Percentiles rank a stretch among this genome's conserved stretches.
Conservation (phyloP, 1,140 invertebrate species). For the Cyphomyrmex costatus region DNA sequence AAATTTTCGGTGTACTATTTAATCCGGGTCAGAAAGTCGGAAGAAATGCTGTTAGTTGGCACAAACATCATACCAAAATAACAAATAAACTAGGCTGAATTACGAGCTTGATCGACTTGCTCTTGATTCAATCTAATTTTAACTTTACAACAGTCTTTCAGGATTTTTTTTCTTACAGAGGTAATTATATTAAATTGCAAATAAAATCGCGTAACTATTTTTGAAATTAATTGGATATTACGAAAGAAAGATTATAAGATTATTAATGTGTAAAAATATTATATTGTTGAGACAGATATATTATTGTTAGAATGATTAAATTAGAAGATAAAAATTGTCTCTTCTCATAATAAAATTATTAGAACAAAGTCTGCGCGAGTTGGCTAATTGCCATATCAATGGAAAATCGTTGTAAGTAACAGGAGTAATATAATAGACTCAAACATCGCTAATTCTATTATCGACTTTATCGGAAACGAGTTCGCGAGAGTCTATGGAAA, state of each 20-base stretch:
- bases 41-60: constrained; percentile 9
- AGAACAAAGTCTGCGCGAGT: background rate
- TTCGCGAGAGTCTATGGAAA: constrained; percentile 43
- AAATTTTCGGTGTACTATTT: background rate
- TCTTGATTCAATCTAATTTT: constrained; percentile 21
- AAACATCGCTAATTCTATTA: constrained; percentile 58
- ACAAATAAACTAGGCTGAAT: constrained; percentile 13
- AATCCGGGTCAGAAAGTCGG: background rate
- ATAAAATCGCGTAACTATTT: background rate
- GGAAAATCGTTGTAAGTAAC: constrained; percentile 45
- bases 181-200: constrained; percentile 1
- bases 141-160: background rate
- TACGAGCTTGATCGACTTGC: background rate
- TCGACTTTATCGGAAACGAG: constrained; percentile 57
- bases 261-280: background rate
- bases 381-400: constrained; percentile 46
- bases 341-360: constrained; percentile 14
- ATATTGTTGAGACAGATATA: background rate
- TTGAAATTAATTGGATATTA: constrained; percentile 5
- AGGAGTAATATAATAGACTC: constrained; percentile 49
- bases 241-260: background rate
- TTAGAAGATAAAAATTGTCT: background rate
- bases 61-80: constrained; percentile 23
- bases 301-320: background rate
- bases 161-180: background rate